phyloP scores from a whole-genome alignment of 2,888 invertebrate species.

The Thecocarcelia acutangulata region DNA sequence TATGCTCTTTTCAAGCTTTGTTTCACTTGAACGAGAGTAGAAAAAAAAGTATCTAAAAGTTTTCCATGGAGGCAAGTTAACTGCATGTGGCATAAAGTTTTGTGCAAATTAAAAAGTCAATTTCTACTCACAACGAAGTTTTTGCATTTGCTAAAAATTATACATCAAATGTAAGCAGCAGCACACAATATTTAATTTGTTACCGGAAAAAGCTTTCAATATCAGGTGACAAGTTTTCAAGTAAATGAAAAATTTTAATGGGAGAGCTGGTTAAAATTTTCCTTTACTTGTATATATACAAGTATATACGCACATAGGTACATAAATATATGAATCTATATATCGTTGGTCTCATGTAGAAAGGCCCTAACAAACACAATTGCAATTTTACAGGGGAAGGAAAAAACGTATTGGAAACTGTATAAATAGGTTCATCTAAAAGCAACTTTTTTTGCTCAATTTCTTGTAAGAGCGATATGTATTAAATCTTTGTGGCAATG shows the following conservation, averaged over 20 bases:
- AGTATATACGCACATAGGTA: too few species aligned
- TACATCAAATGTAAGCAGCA: background rate
- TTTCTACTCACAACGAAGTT: slow-evolving; percentile 11
- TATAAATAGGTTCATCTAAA: too few species aligned
- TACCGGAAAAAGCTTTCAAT: slow-evolving; percentile 21
- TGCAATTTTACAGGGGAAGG: too few species aligned
- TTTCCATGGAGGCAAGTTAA: slow-evolving; percentile 17
- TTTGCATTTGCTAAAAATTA: slow-evolving; percentile 31
- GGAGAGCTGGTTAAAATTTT: too few species aligned
- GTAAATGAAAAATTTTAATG: slow-evolving; percentile 3
- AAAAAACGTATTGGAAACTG: too few species aligned
- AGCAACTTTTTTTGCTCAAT: too few species aligned
- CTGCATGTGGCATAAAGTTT: slow-evolving; percentile 40
- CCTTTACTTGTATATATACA: too few species aligned
- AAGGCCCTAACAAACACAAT: too few species aligned
- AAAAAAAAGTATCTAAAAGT: background rate
- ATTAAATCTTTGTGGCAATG: too few species aligned
- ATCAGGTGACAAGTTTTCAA: background rate
- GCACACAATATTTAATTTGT: background rate
- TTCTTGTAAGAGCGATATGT: too few species aligned
- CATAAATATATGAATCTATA: too few species aligned
- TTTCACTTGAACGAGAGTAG: background rate
- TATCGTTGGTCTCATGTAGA: too few species aligned
- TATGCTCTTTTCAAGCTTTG: slow-evolving; percentile 13
- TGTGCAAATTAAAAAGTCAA: slow-evolving; percentile 32